Evolutionary conservation across 64 coral and sea anemone genomes (phyloP), one percentile per base, ranked within the genome.

Genomic region (Montipora cactus): DNA sequence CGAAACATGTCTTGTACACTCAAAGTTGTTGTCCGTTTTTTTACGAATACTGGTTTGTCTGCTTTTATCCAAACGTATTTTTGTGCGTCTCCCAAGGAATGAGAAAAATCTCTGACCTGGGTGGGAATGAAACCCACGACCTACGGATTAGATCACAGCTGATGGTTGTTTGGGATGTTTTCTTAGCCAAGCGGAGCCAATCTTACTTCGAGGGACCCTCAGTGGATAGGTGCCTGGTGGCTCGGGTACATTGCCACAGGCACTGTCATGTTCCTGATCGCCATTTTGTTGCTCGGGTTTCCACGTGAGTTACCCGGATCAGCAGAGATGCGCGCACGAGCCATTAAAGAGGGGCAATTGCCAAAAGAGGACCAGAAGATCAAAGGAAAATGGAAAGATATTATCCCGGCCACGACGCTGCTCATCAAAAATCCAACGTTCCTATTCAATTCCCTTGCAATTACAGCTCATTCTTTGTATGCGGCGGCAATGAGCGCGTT

Each of bases 211-310:
- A 79, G 79, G 9, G 84, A 94, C 21, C 91, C 88, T 10, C 94
- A 90, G 3, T 98, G 97, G 97, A 91, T 96, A 64, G 97, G 97
- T 7, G 97, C 97, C 71, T 98, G 97, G 97, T 98, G 97, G 97
- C 73, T 98, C 8, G 94, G 91, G 20, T 98, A 82, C 47, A 46
- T 92, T 19, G 64, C 84, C 5, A 70, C 75, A n/a, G 97, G 91
- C 52, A 3, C 74, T 37, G 13, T 94, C 0, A 78, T 95, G 13
- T 37, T 94, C 5, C 20, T 96, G 2, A 89, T 61, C 48, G 66
- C 89, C 0, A 7, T 98, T 22, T 21, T 92, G 44, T 69, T 96
- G 4, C 45, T 93, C 5, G 94, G 94, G 11, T 96, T 86, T 84
- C 97, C 97, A 0, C 75, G 78, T 8, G 92, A 94, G 50, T 75